Percentiles rank a stretch among this genome's conserved stretches.
Evolutionary conservation across 30 jellyfish, hydroid and myxozoan species (phyloP).

Genomic region (Aurelia sp.): DNA sequence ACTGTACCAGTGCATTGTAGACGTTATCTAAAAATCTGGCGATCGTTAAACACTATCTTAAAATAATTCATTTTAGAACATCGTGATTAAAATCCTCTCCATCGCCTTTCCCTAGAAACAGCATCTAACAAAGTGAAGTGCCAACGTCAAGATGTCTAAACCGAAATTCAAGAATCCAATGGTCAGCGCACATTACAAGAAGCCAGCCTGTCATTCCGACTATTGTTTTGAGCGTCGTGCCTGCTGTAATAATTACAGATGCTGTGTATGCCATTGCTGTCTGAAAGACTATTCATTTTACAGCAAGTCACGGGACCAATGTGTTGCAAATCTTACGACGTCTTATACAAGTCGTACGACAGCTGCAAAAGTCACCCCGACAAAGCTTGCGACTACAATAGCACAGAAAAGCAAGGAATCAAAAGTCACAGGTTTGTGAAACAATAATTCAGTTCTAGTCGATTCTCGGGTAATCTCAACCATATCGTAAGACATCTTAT

Average conservation of each 20-base stretch:
- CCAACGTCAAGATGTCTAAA: neutral
- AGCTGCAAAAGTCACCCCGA: neutral
- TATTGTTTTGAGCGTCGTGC: slow-evolving; percentile 58
- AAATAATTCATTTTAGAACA: too few relatives aligned
- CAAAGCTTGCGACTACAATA: neutral
- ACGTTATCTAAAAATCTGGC: too few relatives aligned
- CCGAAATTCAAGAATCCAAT: slow-evolving; percentile 63
- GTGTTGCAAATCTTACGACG: slow-evolving; percentile 35
- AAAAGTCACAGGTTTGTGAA: neutral
- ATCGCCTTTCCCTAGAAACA: too few relatives aligned
- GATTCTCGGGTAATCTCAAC: too few relatives aligned
- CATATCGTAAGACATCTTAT: too few relatives aligned
- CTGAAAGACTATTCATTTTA: slow-evolving; percentile 27
- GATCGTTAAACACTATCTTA: too few relatives aligned
- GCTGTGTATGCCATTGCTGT: slow-evolving; percentile 69
- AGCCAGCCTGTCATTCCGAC: slow-evolving; percentile 66
- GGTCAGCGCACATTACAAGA: slow-evolving; percentile 58
- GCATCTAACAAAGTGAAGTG: too few relatives aligned
- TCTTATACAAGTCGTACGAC: neutral
- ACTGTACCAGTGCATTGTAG: too few relatives aligned
- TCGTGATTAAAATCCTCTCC: too few relatives aligned
- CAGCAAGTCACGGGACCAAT: slow-evolving; percentile 33
- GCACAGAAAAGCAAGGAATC: neutral
- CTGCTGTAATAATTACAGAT: slow-evolving; percentile 62
- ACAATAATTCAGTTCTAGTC: neutral